These are phyloP conservation scores for Arnoldichthys spilopterus DNA, from an alignment of 2,797 vertebrate genomes.

Conservation along the genomic window DNA sequence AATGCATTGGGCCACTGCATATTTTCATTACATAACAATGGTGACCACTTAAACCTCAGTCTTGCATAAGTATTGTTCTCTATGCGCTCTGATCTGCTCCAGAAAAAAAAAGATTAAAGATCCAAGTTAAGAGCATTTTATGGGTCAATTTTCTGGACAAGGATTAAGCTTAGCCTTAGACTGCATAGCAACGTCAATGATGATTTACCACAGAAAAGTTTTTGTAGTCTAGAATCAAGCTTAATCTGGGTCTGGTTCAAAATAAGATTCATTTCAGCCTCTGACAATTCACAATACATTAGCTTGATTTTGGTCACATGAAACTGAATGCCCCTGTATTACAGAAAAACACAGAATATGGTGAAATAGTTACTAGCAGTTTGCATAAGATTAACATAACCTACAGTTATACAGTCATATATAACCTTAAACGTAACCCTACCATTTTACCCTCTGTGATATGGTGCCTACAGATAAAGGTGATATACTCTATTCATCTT, in stretches of 20 bases:
- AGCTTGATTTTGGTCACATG: too few species aligned
- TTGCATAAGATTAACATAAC: too few species aligned
- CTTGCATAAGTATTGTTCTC: slow-evolving; percentile 3
- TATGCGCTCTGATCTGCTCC: neutral
- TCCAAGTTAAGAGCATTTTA: neutral
- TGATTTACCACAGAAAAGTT: neutral
- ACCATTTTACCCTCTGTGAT: too few species aligned
- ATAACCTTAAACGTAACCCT: too few species aligned
- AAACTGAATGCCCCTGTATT: too few species aligned
- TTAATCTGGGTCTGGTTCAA: neutral
- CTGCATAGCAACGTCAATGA: neutral
- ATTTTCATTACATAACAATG: slow-evolving; percentile 31
- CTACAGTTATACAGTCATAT: too few species aligned
- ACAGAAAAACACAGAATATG: too few species aligned
- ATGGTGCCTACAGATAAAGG: too few species aligned
- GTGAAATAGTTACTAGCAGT: too few species aligned
- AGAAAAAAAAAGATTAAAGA: slow-evolving; percentile 10
- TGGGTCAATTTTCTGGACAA: neutral
- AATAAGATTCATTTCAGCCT: neutral
- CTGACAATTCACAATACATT: neutral
- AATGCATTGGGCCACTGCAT: slow-evolving; percentile 17
- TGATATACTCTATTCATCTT: too few species aligned
- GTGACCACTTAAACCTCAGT: slow-evolving; percentile 5
- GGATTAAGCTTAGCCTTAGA: neutral
- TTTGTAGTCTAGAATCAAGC: neutral